These are phyloP conservation scores for Morone chrysops DNA, from an alignment of 2,113 vertebrate species.

Conservation along the genomic window DNA sequence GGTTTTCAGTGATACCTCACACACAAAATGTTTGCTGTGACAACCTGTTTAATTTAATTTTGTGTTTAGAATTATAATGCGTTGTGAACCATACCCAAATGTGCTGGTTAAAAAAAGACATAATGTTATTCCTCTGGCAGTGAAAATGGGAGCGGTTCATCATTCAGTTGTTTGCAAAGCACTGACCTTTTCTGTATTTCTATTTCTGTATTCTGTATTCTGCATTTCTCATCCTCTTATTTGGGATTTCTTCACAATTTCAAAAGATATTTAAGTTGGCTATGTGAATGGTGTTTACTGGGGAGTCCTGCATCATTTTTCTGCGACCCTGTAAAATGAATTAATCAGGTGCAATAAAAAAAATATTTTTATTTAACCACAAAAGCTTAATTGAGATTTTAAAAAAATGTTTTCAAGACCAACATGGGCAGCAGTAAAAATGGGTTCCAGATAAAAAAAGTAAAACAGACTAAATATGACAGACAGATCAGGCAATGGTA, in stretches of 20 bases:
- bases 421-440: neutral
- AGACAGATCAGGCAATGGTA: neutral
- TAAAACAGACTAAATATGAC: neutral
- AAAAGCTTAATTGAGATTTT: neutral
- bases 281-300: neutral
- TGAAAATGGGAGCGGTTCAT: constrained; percentile 8
- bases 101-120: neutral
- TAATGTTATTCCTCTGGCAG: neutral
- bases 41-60: constrained; percentile 32
- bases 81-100: neutral
- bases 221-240: neutral
- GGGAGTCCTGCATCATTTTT: neutral
- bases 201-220: no score
- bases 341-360: neutral
- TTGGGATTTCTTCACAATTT: neutral
- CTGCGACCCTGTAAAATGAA: neutral
- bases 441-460: neutral
- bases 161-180: constrained; percentile 9
- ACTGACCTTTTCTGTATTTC: neutral
- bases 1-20: constrained; percentile 4
- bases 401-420: neutral
- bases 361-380: neutral
- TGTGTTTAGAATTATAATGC: constrained; percentile 5
- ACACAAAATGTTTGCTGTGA: constrained; percentile 14
- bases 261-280: neutral